Percentiles rank a stretch among this genome's conserved stretches.
phyloP scores from a whole-genome alignment of 1,140 invertebrate genomes.

The Brachionus manjavacas region DNA sequence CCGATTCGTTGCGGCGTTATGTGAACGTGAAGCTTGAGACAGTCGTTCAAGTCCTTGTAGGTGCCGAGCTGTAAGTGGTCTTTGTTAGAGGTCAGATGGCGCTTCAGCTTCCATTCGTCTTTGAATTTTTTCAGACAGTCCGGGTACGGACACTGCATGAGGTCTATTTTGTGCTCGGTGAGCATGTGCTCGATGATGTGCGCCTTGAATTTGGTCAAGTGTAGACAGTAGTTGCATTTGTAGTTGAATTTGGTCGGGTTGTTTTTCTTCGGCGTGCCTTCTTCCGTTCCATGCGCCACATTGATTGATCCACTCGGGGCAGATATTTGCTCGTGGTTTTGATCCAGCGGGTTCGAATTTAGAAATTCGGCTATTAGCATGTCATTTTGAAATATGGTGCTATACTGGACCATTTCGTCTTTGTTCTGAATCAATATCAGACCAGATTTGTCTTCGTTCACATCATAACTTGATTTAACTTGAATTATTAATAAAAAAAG shows the following conservation, averaged over 20 bases:
- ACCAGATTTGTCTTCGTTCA: not conserved
- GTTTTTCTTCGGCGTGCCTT: not conserved
- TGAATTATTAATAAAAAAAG: not conserved
- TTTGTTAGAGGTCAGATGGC: slow-evolving; percentile 2
- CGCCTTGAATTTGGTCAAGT: slow-evolving; percentile 27
- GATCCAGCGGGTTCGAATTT: not conserved
- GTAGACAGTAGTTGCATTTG: slow-evolving; percentile 26
- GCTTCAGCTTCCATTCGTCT: slow-evolving; percentile 31
- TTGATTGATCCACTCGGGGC: not conserved
- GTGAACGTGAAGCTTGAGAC: not conserved
- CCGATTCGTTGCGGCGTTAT: slow-evolving; percentile 2
- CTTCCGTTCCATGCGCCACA: not conserved
- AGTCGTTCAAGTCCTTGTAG: slow-evolving; percentile 10
- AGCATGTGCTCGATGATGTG: slow-evolving; percentile 23
- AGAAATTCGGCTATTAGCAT: slow-evolving; percentile 14
- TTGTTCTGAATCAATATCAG: not conserved
- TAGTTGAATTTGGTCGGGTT: not conserved
- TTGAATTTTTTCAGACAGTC: slow-evolving; percentile 32
- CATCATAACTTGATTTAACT: not conserved
- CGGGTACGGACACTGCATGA: slow-evolving; percentile 15
- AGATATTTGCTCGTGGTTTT: not conserved
- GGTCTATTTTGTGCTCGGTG: not conserved
- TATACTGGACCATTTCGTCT: slow-evolving; percentile 6
- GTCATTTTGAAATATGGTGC: not conserved
- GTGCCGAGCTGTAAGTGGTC: not conserved